A percentile compares a stretch with the other conserved stretches of the same genome.
These are phyloP conservation scores for Drosophila pallidifrons DNA, from an alignment of 1,140 invertebrate genomes.

Conservation along the genomic window DNA sequence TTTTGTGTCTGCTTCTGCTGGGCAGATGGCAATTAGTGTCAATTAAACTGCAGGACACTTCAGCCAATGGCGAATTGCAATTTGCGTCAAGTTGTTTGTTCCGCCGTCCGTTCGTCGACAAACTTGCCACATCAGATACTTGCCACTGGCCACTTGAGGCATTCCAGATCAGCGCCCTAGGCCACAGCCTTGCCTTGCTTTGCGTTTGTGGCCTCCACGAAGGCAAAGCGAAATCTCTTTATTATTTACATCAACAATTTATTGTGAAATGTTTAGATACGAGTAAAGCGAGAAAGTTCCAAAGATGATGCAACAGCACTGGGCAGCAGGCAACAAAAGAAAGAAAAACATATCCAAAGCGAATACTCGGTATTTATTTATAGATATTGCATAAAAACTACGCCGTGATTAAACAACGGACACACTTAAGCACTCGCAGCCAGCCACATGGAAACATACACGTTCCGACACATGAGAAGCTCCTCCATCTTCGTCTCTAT, in stretches of 20 bases:
- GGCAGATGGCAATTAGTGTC: slow-evolving; percentile 69
- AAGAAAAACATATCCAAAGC: slow-evolving; percentile 42
- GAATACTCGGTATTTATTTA: slow-evolving; percentile 35
- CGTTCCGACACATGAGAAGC: slow-evolving; percentile 17
- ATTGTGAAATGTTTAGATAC: slow-evolving; percentile 56
- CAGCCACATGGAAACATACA: slow-evolving; percentile 28
- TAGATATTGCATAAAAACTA: slow-evolving; percentile 34
- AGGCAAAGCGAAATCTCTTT: neutral
- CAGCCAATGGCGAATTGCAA: slow-evolving; percentile 22
- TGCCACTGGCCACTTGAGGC: slow-evolving; percentile 36
- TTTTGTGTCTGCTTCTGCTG: slow-evolving; percentile 1
- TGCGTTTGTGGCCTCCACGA: neutral
- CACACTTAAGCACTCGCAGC: slow-evolving; percentile 42
- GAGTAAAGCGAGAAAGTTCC: slow-evolving; percentile 48
- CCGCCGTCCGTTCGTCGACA: neutral
- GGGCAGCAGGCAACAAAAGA: slow-evolving; percentile 17
- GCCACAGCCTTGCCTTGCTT: neutral
- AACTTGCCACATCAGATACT: slow-evolving; percentile 25
- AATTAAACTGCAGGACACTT: slow-evolving; percentile 46
- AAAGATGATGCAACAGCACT: slow-evolving; percentile 57
- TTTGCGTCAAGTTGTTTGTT: slow-evolving; percentile 17
- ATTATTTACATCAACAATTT: slow-evolving; percentile 53
- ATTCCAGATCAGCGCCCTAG: slow-evolving; percentile 13
- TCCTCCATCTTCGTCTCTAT: neutral
- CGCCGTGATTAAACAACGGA: slow-evolving; percentile 57